A percentile compares a stretch with the other conserved stretches of the same genome.
Evolutionary conservation across 2,888 invertebrate species (phyloP).

Genomic region (Cryptophagus acutangulus): DNA sequence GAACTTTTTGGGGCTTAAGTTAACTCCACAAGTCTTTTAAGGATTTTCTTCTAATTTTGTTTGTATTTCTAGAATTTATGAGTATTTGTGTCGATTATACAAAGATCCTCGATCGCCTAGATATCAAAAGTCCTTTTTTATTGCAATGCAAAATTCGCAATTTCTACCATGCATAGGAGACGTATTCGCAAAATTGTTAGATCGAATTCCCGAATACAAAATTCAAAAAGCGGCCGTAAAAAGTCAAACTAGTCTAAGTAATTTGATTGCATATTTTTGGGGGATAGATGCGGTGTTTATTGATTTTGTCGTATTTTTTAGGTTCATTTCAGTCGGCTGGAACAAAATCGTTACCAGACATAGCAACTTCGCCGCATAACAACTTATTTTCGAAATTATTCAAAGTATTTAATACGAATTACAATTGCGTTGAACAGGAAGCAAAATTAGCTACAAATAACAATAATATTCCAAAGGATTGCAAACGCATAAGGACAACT

Average conservation of each 20-base stretch:
- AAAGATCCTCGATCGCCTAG: conserved; percentile 44
- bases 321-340: conserved; percentile 1
- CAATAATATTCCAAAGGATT: no score
- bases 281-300: neutral
- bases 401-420: conserved; percentile 18
- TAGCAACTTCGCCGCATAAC: neutral
- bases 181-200: conserved; percentile 46
- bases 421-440: no score
- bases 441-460: no score
- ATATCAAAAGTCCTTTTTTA: conserved; percentile 47
- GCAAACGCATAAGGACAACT: no score
- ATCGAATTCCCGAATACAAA: conserved; percentile 39
- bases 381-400: conserved; percentile 26
- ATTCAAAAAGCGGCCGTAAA: conserved; percentile 16
- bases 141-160: conserved; percentile 43
- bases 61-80: conserved; percentile 48
- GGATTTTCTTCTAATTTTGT: no score
- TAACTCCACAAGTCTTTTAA: neutral
- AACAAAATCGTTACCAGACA: neutral
- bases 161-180: conserved; percentile 51
- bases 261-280: neutral
- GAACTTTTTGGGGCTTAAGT: no score
- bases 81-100: conserved; percentile 49
- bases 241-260: conserved; percentile 1
- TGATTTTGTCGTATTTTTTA: neutral